Evolutionary conservation across 2,888 invertebrate genomes (phyloP), one percentile per base, ranked within the genome.

Genomic region (Phrixothrix hirtus): DNA sequence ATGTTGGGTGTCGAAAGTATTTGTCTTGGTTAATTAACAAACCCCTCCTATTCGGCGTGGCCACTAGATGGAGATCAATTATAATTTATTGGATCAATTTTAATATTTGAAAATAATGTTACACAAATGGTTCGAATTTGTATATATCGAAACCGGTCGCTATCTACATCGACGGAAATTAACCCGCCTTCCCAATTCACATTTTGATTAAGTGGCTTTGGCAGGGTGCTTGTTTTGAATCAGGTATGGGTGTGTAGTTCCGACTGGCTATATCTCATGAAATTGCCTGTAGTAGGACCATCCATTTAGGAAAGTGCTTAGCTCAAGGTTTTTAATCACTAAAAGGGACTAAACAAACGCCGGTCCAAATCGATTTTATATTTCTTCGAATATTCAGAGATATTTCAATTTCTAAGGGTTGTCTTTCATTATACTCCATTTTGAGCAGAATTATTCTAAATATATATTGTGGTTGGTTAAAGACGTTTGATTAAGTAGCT

Each of bases 91-190:
- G 29, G 48, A 48, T 48, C 51, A 51, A 51, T 45, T 51, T 43
- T 51, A 44, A 51, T 51, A 43, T 51, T 21, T 11, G 48, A 35
- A 48, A 42, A 48, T 52, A 52, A 46, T 41, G 21, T 30, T 46
- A 36, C 41, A 46, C 39, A 52, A 46, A 41, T 41, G 35, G 43
- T 50, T 37, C 36, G 46, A 42, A 46, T 52, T 52, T 52, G 46
- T 52, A 47, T 46, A 46, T 35, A 52, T 39, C 42, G 35, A 31
- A 47, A 46, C 42, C 41, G 42, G 46, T 35, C 31, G 43, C 49
- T 54, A 54, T 54, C 48, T 54, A 54, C 45, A 53, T 49, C 48
- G 34, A 41, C 54, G 54, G 54, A 54, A 54, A 54, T 54, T 54
- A 54, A 54, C 48, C 43, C 48, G 46, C 48, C 53, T 48, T 35